Percentiles rank a stretch among this genome's conserved stretches.
phyloP scores from a whole-genome alignment of 2,888 invertebrate species.

The Mythimna vitellina region DNA sequence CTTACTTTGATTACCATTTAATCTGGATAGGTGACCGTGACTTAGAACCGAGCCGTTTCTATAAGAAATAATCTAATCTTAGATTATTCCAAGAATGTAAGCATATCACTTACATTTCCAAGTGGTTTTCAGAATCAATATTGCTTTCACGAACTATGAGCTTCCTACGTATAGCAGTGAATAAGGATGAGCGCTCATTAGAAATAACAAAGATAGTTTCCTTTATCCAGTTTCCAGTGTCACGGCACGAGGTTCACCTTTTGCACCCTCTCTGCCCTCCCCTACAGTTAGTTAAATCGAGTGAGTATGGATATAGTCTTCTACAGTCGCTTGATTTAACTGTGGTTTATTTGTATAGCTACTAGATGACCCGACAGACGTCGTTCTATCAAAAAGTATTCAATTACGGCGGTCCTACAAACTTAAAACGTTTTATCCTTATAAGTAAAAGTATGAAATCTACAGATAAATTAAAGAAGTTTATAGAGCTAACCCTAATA shows the following conservation, averaged over 20 bases:
- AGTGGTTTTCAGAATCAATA: conserved; percentile 16
- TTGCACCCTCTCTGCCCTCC: neutral
- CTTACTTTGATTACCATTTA: conserved; percentile 25
- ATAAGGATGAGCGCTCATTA: conserved; percentile 21
- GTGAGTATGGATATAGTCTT: neutral
- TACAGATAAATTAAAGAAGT: no score
- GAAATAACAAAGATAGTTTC: conserved; percentile 25
- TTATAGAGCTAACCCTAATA: no score
- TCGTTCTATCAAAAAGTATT: no score
- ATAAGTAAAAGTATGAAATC: no score
- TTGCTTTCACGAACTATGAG: neutral
- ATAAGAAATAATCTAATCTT: neutral
- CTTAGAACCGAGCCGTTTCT: neutral
- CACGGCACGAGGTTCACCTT: neutral
- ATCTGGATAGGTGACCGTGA: conserved; percentile 14
- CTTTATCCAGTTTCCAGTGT: conserved; percentile 8
- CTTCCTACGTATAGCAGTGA: neutral
- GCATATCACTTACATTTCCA: neutral
- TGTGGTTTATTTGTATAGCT: neutral
- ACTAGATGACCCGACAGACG: no score
- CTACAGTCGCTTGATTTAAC: neutral
- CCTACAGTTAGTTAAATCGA: neutral
- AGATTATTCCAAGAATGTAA: neutral
- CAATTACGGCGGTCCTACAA: no score
- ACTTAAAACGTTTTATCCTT: no score